Percentiles rank a stretch among this genome's conserved stretches.
These are phyloP conservation scores for Busseola fusca DNA, from an alignment of 2,888 invertebrate species.

Conservation along the genomic window DNA sequence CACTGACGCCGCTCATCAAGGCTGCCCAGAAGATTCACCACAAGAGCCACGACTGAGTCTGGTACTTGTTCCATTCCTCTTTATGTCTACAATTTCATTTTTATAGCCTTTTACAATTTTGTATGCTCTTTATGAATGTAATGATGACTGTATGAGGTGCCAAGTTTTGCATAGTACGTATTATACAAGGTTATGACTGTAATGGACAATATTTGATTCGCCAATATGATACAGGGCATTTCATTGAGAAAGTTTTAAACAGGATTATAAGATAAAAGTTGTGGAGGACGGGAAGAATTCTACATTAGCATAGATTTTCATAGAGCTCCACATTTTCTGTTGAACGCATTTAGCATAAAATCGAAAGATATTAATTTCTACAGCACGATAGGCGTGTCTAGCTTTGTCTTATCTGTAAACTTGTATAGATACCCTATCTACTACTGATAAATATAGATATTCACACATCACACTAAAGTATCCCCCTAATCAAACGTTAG, in stretches of 20 bases:
- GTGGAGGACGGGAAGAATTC: constrained; percentile 40
- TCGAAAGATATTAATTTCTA: constrained; percentile 71
- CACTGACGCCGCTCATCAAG: constrained; percentile 96
- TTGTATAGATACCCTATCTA: constrained; percentile 78
- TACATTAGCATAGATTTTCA: constrained; percentile 56
- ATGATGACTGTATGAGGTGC: constrained; percentile 70
- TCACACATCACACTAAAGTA: constrained; percentile 73
- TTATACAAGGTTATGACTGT: constrained; percentile 57
- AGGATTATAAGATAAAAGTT: constrained; percentile 41
- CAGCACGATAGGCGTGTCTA: constrained; percentile 66
- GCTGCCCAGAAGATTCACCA: constrained; percentile 96
- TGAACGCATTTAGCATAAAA: constrained; percentile 61
- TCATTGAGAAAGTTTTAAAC: constrained; percentile 38
- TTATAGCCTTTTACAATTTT: constrained; percentile 78
- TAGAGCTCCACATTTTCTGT: constrained; percentile 44
- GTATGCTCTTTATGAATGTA: constrained; percentile 67
- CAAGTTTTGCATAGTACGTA: constrained; percentile 67
- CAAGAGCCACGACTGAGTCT: constrained; percentile 87
- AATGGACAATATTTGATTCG: constrained; percentile 48
- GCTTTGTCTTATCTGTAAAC: constrained; percentile 75
- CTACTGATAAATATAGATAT: constrained; percentile 74
- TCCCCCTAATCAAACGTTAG: constrained; percentile 59
- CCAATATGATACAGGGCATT: constrained; percentile 54
- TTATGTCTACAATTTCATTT: constrained; percentile 69
- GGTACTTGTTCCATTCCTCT: constrained; percentile 73